Evolutionary conservation across 2,113 vertebrate genomes (phyloP).

Genomic region (Larimichthys polyactis): DNA sequence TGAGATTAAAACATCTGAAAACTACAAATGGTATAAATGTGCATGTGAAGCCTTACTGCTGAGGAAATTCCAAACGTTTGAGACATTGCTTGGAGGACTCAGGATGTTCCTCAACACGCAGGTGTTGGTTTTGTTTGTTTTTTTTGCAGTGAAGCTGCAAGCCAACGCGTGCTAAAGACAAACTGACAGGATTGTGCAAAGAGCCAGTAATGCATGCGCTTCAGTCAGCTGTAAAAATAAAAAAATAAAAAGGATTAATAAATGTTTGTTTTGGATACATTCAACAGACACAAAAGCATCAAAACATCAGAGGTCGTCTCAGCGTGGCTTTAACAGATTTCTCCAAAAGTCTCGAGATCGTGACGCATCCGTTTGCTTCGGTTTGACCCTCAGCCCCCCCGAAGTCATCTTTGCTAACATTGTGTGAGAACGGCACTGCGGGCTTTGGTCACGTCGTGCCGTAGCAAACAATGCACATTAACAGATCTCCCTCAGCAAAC

Average conservation of each 20-base stretch:
- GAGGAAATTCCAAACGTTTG: constrained; percentile 19
- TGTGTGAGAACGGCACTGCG: constrained; percentile 22
- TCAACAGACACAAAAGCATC: not conserved
- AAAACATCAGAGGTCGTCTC: not conserved
- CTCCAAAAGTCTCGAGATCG: not conserved
- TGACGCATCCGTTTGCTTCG: not conserved
- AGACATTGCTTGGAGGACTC: not conserved
- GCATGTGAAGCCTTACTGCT: not conserved
- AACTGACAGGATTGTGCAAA: constrained; percentile 4
- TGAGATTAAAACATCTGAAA: not conserved
- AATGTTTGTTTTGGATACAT: not conserved
- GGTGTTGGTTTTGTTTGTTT: not conserved
- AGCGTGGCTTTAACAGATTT: not conserved
- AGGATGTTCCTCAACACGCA: constrained; percentile 23
- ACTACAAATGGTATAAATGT: not conserved
- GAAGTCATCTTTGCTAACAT: constrained; percentile 34
- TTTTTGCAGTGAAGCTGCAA: not conserved
- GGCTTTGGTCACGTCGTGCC: constrained; percentile 10
- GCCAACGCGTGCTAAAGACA: constrained; percentile 22
- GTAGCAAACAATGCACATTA: constrained; percentile 20
- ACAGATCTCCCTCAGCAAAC: constrained; percentile 48
- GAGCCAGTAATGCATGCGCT: not conserved
- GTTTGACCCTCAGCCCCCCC: constrained; percentile 16
- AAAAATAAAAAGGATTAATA: not conserved
- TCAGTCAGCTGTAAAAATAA: not conserved